These are phyloP conservation scores for Taenaris catops DNA, from an alignment of 2,888 invertebrate species.

Conservation along the genomic window DNA sequence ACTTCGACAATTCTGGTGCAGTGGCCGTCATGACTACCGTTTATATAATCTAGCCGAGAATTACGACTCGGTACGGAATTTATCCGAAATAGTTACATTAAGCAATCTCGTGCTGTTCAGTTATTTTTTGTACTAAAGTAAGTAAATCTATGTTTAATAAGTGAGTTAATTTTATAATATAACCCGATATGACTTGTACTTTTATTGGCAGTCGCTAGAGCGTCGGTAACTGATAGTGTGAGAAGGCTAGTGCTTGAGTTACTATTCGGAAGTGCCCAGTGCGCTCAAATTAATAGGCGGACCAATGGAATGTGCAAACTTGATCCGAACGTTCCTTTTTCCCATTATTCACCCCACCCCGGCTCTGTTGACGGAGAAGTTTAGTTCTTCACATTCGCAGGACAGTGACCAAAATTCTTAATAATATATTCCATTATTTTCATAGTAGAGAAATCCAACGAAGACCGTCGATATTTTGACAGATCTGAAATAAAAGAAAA, in stretches of 20 bases:
- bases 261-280: constrained; percentile 57
- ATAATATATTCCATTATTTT: constrained; percentile 27
- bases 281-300: constrained; percentile 57
- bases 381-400: constrained; percentile 41
- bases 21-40: constrained; percentile 92
- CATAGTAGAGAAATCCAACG: constrained; percentile 3
- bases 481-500: constrained; percentile 27
- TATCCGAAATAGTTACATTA: constrained; percentile 47
- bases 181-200: constrained; percentile 78
- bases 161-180: constrained; percentile 41
- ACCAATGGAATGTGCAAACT: constrained; percentile 73
- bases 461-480: constrained; percentile 7
- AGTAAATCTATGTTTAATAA: constrained; percentile 69
- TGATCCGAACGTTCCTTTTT: constrained; percentile 76
- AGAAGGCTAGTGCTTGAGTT: constrained; percentile 42
- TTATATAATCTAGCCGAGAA: constrained; percentile 63
- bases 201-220: constrained; percentile 74
- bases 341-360: constrained; percentile 73
- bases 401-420: constrained; percentile 22
- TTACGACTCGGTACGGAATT: constrained; percentile 46
- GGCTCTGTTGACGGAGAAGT: constrained; percentile 42
- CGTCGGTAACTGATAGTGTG: constrained; percentile 73
- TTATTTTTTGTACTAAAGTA: constrained; percentile 69
- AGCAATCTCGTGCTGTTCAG: constrained; percentile 26
- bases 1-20: constrained; percentile 91